These are phyloP conservation scores for Andrena bucephala DNA, from an alignment of 2,888 invertebrate species.

Conservation along the genomic window DNA sequence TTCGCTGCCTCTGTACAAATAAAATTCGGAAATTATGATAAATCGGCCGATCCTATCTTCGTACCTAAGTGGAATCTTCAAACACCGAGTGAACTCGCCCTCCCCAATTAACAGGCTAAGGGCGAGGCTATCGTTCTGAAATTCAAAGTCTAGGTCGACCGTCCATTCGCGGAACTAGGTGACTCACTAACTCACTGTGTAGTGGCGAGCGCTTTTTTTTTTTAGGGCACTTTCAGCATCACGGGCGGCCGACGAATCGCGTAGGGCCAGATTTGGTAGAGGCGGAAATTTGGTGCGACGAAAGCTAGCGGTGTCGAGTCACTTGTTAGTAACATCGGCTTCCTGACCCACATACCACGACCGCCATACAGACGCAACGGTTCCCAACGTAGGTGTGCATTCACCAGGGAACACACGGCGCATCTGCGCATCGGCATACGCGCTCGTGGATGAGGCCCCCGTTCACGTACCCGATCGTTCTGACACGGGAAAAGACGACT, in stretches of 20 bases:
- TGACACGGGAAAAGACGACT: slow-evolving; percentile 26
- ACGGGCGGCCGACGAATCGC: slow-evolving; percentile 22
- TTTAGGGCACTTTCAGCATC: slow-evolving; percentile 51
- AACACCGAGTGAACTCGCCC: too few species aligned
- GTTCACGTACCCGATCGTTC: slow-evolving; percentile 60
- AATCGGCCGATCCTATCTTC: too few species aligned
- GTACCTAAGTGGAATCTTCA: too few species aligned
- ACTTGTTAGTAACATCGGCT: slow-evolving; percentile 80
- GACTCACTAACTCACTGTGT: slow-evolving; percentile 21
- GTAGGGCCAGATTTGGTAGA: slow-evolving; percentile 66
- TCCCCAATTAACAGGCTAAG: too few species aligned
- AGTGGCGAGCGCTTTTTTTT: slow-evolving; percentile 7
- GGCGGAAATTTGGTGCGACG: slow-evolving; percentile 71
- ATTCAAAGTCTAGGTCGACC: slow-evolving; percentile 1
- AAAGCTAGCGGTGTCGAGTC: slow-evolving; percentile 75
- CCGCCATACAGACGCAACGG: slow-evolving; percentile 69
- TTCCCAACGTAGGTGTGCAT: slow-evolving; percentile 39
- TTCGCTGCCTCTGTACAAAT: too few species aligned
- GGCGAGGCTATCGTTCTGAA: slow-evolving; percentile 5
- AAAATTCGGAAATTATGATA: too few species aligned
- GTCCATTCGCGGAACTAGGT: slow-evolving; percentile 40
- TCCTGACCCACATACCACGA: slow-evolving; percentile 83
- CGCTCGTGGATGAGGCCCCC: slow-evolving; percentile 48
- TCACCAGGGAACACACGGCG: slow-evolving; percentile 9
- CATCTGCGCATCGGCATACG: slow-evolving; percentile 13